Conservation (phyloP, 2,797 vertebrate genomes). For the Hephaestus fuliginosus region DNA sequence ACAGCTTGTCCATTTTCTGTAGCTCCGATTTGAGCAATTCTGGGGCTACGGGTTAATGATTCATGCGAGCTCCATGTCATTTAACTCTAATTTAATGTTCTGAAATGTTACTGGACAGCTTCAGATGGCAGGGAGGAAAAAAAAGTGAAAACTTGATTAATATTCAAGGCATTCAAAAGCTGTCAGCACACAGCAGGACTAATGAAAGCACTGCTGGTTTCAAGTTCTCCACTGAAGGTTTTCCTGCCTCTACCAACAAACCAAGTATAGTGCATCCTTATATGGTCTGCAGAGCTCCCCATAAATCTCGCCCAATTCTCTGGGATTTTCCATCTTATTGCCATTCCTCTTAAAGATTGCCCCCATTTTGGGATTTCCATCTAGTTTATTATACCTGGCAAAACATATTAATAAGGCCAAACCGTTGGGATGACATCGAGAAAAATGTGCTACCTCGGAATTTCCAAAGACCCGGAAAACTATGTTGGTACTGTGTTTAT, state of each 20-base stretch:
- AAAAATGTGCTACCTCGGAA: slow-evolving; percentile 40
- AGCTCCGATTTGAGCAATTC: slow-evolving; percentile 55
- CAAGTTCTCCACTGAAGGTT: slow-evolving; percentile 38
- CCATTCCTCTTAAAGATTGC: slow-evolving; percentile 55
- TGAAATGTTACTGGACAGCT: slow-evolving; percentile 64
- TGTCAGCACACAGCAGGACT: slow-evolving; percentile 48
- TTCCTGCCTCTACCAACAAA: slow-evolving; percentile 33
- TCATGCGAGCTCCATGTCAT: slow-evolving; percentile 70
- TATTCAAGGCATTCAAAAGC: slow-evolving; percentile 63
- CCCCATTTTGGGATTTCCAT: slow-evolving; percentile 51
- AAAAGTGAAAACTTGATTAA: slow-evolving; percentile 56
- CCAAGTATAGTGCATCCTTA: slow-evolving; percentile 14
- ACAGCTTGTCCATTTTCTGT: slow-evolving; percentile 68
- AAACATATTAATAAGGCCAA: slow-evolving; percentile 67
- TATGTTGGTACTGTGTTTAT: slow-evolving; percentile 46
- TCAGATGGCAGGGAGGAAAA: slow-evolving; percentile 40
- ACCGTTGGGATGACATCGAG: slow-evolving; percentile 35
- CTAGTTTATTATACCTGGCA: slow-evolving; percentile 62
- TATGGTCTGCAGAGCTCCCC: slow-evolving; percentile 5
- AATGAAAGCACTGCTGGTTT: slow-evolving; percentile 52
- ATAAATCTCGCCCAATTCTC: slow-evolving; percentile 42
- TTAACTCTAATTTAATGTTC: slow-evolving; percentile 72
- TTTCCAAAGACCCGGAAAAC: slow-evolving; percentile 37
- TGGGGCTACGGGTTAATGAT: slow-evolving; percentile 69
- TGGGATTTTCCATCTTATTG: slow-evolving; percentile 32